Percentiles rank a stretch among this genome's conserved stretches.
These are phyloP conservation scores for Drosophila borealis DNA, from an alignment of 2,888 invertebrate species.

Conservation along the genomic window DNA sequence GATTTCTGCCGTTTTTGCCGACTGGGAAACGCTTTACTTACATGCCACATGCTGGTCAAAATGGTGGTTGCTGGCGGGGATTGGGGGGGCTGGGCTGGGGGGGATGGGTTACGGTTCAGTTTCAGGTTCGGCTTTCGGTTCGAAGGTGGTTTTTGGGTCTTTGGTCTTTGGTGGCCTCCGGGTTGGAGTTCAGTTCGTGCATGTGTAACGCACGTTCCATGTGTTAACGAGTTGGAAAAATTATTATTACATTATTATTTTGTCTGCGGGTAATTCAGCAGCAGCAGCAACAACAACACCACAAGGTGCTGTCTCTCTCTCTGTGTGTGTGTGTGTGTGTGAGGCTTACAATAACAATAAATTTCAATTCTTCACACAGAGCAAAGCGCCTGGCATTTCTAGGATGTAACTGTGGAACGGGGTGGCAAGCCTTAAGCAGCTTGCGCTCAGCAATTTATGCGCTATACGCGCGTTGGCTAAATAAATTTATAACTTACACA, in stretches of 20 bases:
- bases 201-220: slow-evolving; percentile 57
- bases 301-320: slow-evolving; percentile 29
- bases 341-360: slow-evolving; percentile 76
- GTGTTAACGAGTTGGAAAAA: slow-evolving; percentile 82
- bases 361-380: slow-evolving; percentile 74
- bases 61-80: background rate
- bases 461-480: slow-evolving; percentile 73
- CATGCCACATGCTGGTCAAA: slow-evolving; percentile 10
- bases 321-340: slow-evolving; percentile 24
- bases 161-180: background rate
- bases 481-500: slow-evolving; percentile 75
- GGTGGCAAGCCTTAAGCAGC: slow-evolving; percentile 67
- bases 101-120: background rate
- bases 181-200: slow-evolving; percentile 38
- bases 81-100: background rate
- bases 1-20: slow-evolving; percentile 30
- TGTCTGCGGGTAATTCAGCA: slow-evolving; percentile 70
- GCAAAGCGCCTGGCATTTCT: slow-evolving; percentile 30
- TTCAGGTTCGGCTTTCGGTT: background rate
- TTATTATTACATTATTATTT: slow-evolving; percentile 82
- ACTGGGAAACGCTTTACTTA: slow-evolving; percentile 26
- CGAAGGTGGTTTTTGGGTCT: slow-evolving; percentile 8
- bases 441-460: slow-evolving; percentile 72
- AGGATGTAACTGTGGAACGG: slow-evolving; percentile 16
- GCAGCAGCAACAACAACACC: slow-evolving; percentile 21